phyloP scores from a whole-genome alignment of 2,888 invertebrate species.

The Erynnis tages region DNA sequence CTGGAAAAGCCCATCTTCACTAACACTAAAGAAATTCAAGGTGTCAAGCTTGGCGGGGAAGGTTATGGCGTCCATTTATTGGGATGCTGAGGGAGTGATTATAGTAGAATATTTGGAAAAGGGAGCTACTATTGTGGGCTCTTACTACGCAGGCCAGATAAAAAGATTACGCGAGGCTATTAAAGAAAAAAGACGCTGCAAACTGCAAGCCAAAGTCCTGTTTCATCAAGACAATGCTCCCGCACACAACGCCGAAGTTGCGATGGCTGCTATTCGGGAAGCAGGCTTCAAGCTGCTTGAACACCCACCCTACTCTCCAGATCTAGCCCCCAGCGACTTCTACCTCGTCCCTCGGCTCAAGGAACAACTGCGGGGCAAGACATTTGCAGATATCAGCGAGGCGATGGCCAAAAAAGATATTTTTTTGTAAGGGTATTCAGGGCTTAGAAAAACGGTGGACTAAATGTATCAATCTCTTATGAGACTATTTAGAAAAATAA shows the following conservation, averaged over 20 bases:
- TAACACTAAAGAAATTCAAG: no score
- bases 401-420: no score
- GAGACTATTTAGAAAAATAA: no score
- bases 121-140: background rate
- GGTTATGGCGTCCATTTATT: slow-evolving; percentile 6
- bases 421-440: no score
- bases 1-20: background rate
- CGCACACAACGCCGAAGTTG: slow-evolving; percentile 15
- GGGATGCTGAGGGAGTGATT: background rate
- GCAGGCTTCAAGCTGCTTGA: slow-evolving; percentile 30
- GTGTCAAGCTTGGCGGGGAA: background rate
- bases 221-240: background rate
- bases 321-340: background rate
- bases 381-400: no score
- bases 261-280: slow-evolving; percentile 35
- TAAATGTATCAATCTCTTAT: no score
- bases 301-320: background rate
- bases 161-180: background rate
- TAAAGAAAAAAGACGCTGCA: background rate
- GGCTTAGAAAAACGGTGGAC: no score
- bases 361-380: no score
- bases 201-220: slow-evolving; percentile 31
- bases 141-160: background rate
- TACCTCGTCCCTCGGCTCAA: background rate
- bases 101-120: background rate